These are phyloP conservation scores for Synanceia verrucosa DNA, from an alignment of 2,797 vertebrate genomes.

Conservation along the genomic window DNA sequence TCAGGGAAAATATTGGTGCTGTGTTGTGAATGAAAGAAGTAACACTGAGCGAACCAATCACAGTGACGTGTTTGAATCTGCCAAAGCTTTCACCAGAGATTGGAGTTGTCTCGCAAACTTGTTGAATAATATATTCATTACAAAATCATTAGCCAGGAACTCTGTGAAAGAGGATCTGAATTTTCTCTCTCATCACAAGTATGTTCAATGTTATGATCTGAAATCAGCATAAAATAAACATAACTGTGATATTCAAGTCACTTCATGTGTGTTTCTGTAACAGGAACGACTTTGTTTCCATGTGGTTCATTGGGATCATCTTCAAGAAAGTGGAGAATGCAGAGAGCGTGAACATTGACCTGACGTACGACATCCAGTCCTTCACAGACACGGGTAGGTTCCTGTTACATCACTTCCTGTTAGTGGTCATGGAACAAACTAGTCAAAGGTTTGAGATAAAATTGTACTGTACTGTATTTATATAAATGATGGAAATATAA, in stretches of 20 bases:
- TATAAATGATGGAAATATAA: background rate
- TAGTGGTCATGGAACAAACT: background rate
- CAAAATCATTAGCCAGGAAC: too few species aligned
- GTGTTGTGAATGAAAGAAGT: background rate
- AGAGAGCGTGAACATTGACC: constrained; percentile 94
- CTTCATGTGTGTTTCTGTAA: constrained; percentile 15
- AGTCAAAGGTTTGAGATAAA: background rate
- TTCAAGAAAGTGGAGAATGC: constrained; percentile 96
- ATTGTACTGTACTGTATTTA: background rate
- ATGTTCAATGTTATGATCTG: background rate
- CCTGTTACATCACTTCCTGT: background rate
- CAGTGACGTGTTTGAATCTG: too few species aligned
- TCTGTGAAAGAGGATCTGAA: background rate
- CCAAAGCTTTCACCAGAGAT: too few species aligned
- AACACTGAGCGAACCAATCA: background rate
- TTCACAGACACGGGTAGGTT: constrained; percentile 97
- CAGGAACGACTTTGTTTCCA: constrained; percentile 90
- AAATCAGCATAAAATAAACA: background rate
- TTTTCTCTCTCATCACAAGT: background rate
- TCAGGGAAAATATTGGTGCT: background rate
- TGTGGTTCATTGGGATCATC: constrained; percentile 98
- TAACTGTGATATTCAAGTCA: background rate
- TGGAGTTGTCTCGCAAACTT: too few species aligned
- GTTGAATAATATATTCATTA: too few species aligned
- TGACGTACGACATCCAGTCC: constrained; percentile 95